Base-by-base conservation (phyloP, 2,113 vertebrate species). In the Seriola dumerili region DNA sequence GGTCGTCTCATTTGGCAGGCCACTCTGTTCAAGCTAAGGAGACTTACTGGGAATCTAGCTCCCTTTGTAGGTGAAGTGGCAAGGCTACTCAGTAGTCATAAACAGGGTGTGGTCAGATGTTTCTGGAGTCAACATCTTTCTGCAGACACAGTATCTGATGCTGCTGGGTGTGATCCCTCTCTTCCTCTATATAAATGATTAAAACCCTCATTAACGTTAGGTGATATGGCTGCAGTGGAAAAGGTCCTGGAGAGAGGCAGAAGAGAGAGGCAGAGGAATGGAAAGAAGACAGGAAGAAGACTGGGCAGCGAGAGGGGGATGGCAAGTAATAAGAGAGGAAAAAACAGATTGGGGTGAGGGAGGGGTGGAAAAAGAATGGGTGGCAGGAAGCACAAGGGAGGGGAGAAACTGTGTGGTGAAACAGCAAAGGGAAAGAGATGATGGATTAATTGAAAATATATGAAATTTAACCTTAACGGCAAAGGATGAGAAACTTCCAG, bases 141-240 rank as follows among this genome's bases (percentile, higher is more conserved):
- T 77, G 80, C 77, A 85, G 58, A 76, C 61, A 32, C 76, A 83
- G 54, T 69, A 77, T 89, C 81, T 83, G 19, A 29, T 87, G 74
- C 78, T 8, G 10, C 21, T 32, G 76, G 69, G 73, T 67, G 36
- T 19, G 52, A 79, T 58, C 85, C 44, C 38, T 75, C 77, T 81
- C 85, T 86, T 82, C 77, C 69, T 78, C 73, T 0, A 1, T 88
- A 88, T 93, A 83, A 94, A 91, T 93, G 88, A 93, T 93, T 93
- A 79, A 93, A 90, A 80, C 70, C 76, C 52, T 92, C 82, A 88
- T 93, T 89, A 90, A 87, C 17, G 88, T 89, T 91, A 91, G 86
- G 75, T 90, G 91, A 95, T 92, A 89, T 21, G 74, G 64, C 81
- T 87, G 89, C 84, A 91, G 38, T 69, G 77, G 67, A 85, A 82